Evolutionary conservation across 2,113 vertebrate genomes (phyloP).

Genomic region (Platycercus adscitus): DNA sequence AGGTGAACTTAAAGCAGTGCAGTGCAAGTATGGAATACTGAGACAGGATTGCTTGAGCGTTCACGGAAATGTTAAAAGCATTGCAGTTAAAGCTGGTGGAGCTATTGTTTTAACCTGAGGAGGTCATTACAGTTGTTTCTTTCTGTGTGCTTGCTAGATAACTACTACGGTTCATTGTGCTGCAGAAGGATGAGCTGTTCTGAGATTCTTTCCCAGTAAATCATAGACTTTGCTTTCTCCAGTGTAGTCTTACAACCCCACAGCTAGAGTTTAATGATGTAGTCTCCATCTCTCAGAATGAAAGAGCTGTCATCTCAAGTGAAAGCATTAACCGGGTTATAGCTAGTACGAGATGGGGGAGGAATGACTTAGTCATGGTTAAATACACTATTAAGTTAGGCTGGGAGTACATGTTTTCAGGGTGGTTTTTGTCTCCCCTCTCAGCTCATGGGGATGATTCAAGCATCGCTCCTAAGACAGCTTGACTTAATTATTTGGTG

Average conservation of each 20-base stretch:
- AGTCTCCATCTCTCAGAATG: not conserved
- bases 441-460: not conserved
- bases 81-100: not conserved
- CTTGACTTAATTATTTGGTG: not conserved
- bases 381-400: not conserved
- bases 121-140: not conserved
- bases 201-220: not conserved
- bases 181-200: not conserved
- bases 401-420: not conserved
- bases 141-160: not conserved
- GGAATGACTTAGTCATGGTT: not conserved
- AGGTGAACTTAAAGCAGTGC: not conserved
- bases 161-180: not conserved
- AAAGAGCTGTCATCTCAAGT: not conserved
- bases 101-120: not conserved
- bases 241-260: not conserved
- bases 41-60: not conserved
- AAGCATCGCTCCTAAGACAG: not conserved
- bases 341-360: not conserved
- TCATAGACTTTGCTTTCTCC: not conserved
- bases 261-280: not conserved
- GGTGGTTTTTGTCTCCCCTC: not conserved
- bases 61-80: not conserved
- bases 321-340: not conserved
- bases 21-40: not conserved